A percentile compares a stretch with the other conserved stretches of the same genome.
Conservation (phyloP, 2,797 vertebrate genomes). For the Crax fasciolata region DNA sequence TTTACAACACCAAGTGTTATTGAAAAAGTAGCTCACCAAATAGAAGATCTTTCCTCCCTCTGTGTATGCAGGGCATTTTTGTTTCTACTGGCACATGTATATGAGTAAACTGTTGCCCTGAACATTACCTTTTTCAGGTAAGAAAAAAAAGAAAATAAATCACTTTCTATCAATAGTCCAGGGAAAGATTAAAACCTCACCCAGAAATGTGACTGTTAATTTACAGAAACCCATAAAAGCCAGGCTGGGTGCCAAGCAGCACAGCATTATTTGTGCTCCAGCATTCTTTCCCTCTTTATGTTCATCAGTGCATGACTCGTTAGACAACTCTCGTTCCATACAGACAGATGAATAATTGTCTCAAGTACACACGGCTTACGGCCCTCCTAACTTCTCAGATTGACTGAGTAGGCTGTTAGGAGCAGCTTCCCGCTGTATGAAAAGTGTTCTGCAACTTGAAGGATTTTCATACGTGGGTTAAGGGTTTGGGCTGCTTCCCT, state of each 20-base stretch:
- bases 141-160: constrained; percentile 70
- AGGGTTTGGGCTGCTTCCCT: neutral
- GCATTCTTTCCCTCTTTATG: constrained; percentile 71
- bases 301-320: constrained; percentile 71
- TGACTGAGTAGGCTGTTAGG: neutral
- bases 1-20: neutral
- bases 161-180: constrained; percentile 61
- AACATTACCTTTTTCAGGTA: constrained; percentile 51
- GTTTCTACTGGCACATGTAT: neutral
- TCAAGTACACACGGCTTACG: constrained; percentile 22
- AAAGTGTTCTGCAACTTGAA: neutral
- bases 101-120: neutral
- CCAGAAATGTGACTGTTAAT: constrained; percentile 70
- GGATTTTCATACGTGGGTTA: neutral
- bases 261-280: constrained; percentile 47
- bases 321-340: constrained; percentile 63
- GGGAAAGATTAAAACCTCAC: constrained; percentile 70
- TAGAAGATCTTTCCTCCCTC: constrained; percentile 33
- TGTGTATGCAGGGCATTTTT: neutral
- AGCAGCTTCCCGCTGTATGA: neutral
- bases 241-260: constrained; percentile 71
- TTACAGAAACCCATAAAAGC: constrained; percentile 74
- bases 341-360: constrained; percentile 69
- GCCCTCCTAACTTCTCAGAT: neutral
- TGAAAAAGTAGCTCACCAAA: constrained; percentile 29